phyloP scores from a whole-genome alignment of 2,888 invertebrate genomes.

The Chrysolina haemoptera region DNA sequence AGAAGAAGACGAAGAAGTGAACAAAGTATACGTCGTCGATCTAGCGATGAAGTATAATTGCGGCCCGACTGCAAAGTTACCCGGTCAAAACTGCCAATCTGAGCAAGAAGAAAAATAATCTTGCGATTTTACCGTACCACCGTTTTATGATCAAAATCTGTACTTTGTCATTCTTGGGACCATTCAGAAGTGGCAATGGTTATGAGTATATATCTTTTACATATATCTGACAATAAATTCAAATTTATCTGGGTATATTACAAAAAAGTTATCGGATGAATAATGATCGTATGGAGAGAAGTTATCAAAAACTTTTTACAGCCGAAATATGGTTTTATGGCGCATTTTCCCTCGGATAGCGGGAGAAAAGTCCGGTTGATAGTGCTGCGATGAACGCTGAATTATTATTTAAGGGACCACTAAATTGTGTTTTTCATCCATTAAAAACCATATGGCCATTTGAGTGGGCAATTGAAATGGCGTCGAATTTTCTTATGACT shows the following conservation, averaged over 20 bases:
- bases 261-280: conserved; percentile 12
- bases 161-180: not conserved
- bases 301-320: conserved; percentile 21
- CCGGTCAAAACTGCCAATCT: too few relatives aligned
- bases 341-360: not conserved
- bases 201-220: not conserved
- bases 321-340: conserved; percentile 12
- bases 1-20: too few relatives aligned
- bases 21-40: too few relatives aligned
- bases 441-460: not conserved
- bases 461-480: not conserved
- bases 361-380: not conserved
- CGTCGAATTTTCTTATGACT: too few relatives aligned
- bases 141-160: too few relatives aligned
- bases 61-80: too few relatives aligned
- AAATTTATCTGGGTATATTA: conserved; percentile 2
- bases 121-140: too few relatives aligned
- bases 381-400: not conserved
- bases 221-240: not conserved
- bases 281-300: not conserved
- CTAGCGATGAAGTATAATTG: too few relatives aligned
- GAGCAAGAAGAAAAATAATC: too few relatives aligned
- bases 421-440: not conserved
- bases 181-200: not conserved
- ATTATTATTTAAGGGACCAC: conserved; percentile 5